Percentiles rank a stretch among this genome's conserved stretches.
phyloP scores from a whole-genome alignment of 2,797 vertebrate species.

The Myiotriccus ornatus region DNA sequence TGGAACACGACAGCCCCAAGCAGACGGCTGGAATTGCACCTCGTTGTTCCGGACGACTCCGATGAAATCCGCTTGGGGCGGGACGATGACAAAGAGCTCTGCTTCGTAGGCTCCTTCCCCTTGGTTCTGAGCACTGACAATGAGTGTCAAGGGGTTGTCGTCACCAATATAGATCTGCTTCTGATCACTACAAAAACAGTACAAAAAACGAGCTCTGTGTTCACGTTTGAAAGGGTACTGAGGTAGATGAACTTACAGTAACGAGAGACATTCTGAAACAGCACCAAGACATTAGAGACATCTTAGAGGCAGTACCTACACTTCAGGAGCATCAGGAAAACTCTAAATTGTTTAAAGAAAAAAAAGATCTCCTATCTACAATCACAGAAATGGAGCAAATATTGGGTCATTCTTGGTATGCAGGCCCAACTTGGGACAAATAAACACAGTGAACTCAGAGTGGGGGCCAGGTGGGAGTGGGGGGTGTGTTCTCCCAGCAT shows the following conservation, averaged over 20 bases:
- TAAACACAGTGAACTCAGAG: not conserved
- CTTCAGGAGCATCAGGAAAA: not conserved
- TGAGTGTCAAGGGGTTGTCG: constrained; percentile 90
- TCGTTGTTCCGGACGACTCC: constrained; percentile 88
- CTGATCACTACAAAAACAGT: constrained; percentile 80
- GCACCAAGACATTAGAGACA: not conserved
- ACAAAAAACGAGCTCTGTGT: not conserved
- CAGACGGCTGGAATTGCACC: constrained; percentile 65
- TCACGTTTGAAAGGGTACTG: not conserved
- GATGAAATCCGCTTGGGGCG: constrained; percentile 91
- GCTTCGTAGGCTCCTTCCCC: constrained; percentile 97
- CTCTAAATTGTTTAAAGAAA: not conserved
- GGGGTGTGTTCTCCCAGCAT: not conserved
- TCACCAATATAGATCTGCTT: constrained; percentile 92
- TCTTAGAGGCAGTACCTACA: not conserved
- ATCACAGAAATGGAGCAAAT: not conserved
- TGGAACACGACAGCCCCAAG: not conserved
- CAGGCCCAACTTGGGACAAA: not conserved
- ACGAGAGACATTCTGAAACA: not conserved
- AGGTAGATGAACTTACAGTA: not conserved
- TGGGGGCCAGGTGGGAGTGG: too few relatives aligned
- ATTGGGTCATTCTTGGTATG: not conserved
- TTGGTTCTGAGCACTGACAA: constrained; percentile 85
- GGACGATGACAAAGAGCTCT: constrained; percentile 86
- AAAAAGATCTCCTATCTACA: rapidly evolving